These are phyloP conservation scores for Cerastoderma edule DNA, from an alignment of 2,888 invertebrate genomes.

Conservation along the genomic window DNA sequence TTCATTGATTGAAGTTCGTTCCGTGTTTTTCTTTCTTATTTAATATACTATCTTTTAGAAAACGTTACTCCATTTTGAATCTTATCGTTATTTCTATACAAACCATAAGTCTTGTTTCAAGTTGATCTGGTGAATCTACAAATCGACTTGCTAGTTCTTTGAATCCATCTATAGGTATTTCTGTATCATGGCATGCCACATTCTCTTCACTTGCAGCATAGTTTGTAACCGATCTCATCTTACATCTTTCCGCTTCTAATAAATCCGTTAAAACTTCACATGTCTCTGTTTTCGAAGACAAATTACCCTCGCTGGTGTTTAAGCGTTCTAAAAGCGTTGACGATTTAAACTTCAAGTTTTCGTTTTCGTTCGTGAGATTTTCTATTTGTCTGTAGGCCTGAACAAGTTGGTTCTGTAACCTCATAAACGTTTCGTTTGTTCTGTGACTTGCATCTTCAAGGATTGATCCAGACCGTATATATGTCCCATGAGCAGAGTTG, in stretches of 20 bases:
- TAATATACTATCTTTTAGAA: no score
- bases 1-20: no score
- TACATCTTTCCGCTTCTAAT: neutral
- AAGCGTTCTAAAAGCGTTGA: constrained; percentile 33
- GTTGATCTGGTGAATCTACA: neutral
- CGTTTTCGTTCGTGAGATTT: constrained; percentile 44
- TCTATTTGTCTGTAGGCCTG: constrained; percentile 57
- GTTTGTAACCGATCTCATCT: neutral
- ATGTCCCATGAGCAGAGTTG: neutral
- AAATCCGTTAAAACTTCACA: constrained; percentile 16
- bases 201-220: neutral
- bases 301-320: constrained; percentile 23
- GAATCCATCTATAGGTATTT: neutral
- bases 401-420: constrained; percentile 63
- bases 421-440: constrained; percentile 15
- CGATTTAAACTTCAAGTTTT: constrained; percentile 43
- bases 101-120: neutral
- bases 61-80: no score
- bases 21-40: no score
- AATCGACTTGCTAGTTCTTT: constrained; percentile 13
- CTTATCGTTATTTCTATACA: no score
- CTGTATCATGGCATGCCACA: neutral
- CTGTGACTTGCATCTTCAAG: neutral
- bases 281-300: constrained; percentile 16
- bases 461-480: constrained; percentile 17